A percentile compares a stretch with the other conserved stretches of the same genome.
Evolutionary conservation across 35 echinoderm and acorn worm genomes (phyloP).

Genomic region (Lytechinus variegatus): DNA sequence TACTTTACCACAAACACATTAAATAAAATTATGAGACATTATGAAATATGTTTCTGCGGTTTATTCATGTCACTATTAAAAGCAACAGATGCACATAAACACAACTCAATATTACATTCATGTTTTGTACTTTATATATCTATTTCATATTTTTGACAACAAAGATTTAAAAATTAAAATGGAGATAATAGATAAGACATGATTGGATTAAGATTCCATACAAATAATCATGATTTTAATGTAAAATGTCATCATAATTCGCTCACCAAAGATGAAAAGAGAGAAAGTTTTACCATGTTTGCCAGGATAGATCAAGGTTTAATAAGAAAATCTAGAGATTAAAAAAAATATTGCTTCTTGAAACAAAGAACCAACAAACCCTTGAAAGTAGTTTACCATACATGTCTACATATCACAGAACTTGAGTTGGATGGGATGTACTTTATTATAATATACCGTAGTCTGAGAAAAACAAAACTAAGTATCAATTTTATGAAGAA

Average conservation of each 20-base stretch:
- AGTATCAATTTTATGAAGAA: no score
- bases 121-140: not conserved
- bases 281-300: not conserved
- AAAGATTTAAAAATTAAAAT: no score
- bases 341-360: not conserved
- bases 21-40: no score
- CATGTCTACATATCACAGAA: no score
- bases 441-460: no score
- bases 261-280: not conserved
- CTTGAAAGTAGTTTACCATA: not conserved
- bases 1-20: no score
- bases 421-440: no score
- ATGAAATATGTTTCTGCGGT: not conserved
- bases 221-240: not conserved
- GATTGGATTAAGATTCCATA: not conserved
- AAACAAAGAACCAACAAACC: not conserved
- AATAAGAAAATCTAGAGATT: not conserved
- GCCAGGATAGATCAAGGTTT: not conserved
- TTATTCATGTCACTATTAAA: not conserved
- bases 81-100: not conserved
- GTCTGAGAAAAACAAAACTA: no score
- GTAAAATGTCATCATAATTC: not conserved
- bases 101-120: not conserved
- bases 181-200: not conserved
- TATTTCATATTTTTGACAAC: not conserved